Evolutionary conservation across 1,140 invertebrate genomes (phyloP), one percentile per base, ranked within the genome.

Genomic region (Drosophila tristis): DNA sequence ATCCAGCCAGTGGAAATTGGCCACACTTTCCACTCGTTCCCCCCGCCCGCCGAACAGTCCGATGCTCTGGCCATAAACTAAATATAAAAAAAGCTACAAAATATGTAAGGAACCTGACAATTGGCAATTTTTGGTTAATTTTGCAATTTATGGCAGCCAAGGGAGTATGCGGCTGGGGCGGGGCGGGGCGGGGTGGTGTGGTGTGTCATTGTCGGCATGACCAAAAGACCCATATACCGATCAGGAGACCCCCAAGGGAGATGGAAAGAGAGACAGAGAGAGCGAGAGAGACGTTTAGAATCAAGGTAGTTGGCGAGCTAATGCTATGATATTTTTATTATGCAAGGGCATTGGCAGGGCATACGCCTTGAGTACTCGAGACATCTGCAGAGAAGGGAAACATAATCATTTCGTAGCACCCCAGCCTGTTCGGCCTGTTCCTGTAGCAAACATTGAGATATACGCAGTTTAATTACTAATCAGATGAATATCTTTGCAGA

Each of bases 71-170:
- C 11, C 63, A 64, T 75, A 80, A 80, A 78, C 56, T 61, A 57
- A 76, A 57, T 62, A 49, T 45, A 59, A 76, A 64, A 60, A 53
- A 63, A 35, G 26, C 20, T n/a, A n/a, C 45, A 50, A 53, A 45
- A 63, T 56, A 70, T 57, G 56, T 50, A 49, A 20, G 55, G 59
- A 58, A 55, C 72, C 72, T 62, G 72, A 80, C 72, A 75, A 80
- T 80, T 78, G 72, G 50, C 42, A 53, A 70, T 85, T 85, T 85
- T 85, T 63, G 81, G 81, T 80, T 78, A 58, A 86, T 86, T 86
- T 76, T 45, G 29, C 31, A 81, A 85, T 85, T 85, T 87, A 86
- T 78, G 61, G 43, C 47, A 48, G 20, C 54, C 20, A 47, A 15
- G 31, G 29, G 23, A 23, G 16, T 9, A 20, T 7, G 11, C 20